phyloP scores from a whole-genome alignment of 2,888 invertebrate genomes.

The Podabrus alpinus region DNA sequence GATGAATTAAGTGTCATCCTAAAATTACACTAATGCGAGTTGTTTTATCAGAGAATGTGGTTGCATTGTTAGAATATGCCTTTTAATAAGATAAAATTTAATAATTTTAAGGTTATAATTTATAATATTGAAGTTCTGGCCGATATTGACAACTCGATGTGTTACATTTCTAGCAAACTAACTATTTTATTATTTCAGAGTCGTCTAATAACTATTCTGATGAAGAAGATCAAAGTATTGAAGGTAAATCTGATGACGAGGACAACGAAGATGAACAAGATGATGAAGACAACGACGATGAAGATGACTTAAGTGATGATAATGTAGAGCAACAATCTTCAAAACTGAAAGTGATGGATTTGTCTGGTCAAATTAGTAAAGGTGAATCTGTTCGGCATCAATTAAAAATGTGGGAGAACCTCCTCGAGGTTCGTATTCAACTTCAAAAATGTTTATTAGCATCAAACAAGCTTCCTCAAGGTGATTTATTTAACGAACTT shows the following conservation, averaged over 20 bases:
- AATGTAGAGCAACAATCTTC: constrained; percentile 58
- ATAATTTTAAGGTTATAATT: background rate
- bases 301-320: constrained; percentile 39
- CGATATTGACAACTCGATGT: too few species aligned
- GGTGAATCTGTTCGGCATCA: constrained; percentile 73
- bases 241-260: background rate
- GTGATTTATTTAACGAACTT: constrained; percentile 58
- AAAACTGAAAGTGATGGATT: constrained; percentile 59
- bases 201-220: background rate
- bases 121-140: too few species aligned
- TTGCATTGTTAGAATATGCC: background rate
- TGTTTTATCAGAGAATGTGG: background rate
- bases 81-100: background rate
- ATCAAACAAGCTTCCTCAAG: constrained; percentile 80
- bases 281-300: constrained; percentile 28
- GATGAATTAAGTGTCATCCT: background rate
- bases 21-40: background rate
- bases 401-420: constrained; percentile 78
- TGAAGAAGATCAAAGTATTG: background rate
- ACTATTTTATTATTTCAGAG: background rate
- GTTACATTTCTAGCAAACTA: background rate
- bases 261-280: constrained; percentile 26
- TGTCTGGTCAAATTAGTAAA: constrained; percentile 65
- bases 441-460: constrained; percentile 78
- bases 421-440: constrained; percentile 85